phyloP scores from a whole-genome alignment of 2,797 vertebrate genomes.

The Macrochelys suwanniensis region DNA sequence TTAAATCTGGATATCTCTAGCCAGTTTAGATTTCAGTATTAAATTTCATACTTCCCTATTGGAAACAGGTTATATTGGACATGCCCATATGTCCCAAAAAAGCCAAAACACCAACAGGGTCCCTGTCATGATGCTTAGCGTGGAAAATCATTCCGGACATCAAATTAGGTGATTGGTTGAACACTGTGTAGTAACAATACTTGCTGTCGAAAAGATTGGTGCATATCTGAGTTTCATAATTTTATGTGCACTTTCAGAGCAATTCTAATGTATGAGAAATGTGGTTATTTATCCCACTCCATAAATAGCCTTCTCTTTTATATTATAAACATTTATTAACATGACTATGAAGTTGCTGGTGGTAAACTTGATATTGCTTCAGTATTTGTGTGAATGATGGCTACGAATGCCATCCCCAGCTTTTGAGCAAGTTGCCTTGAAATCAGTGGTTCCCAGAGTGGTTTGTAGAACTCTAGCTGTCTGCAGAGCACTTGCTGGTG shows the following conservation, averaged over 20 bases:
- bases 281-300: neutral
- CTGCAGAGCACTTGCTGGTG: neutral
- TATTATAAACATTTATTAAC: neutral
- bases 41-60: neutral
- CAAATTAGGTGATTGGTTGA: neutral
- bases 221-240: conserved; percentile 6
- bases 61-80: neutral
- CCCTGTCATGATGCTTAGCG: neutral
- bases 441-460: neutral
- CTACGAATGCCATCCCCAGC: neutral
- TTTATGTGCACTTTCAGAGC: neutral
- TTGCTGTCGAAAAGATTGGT: neutral
- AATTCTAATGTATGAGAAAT: neutral
- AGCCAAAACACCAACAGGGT: neutral
- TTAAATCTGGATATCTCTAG: neutral
- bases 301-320: neutral
- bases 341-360: no score
- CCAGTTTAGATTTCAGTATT: neutral
- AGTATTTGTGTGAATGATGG: neutral
- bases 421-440: neutral
- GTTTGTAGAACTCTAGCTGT: neutral
- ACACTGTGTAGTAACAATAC: neutral
- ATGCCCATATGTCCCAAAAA: neutral
- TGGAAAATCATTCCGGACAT: neutral
- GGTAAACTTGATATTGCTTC: neutral